A percentile compares a stretch with the other conserved stretches of the same genome.
Conservation (phyloP, 2,888 invertebrate species). For the Tachina lurida region DNA sequence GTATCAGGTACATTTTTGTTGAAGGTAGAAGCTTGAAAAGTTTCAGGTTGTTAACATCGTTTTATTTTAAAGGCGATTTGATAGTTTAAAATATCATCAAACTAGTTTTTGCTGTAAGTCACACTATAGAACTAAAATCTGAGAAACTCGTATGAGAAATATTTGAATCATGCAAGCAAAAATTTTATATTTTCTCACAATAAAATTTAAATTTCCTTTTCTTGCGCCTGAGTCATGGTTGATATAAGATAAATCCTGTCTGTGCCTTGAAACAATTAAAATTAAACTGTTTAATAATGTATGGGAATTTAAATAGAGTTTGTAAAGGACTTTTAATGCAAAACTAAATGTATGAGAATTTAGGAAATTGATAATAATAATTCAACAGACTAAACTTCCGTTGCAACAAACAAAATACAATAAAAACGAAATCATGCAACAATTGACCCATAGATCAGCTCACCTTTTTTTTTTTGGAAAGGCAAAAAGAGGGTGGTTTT, state of each 20-base stretch:
- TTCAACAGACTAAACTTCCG: constrained; percentile 54
- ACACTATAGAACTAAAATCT: too few relatives aligned
- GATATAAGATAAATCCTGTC: constrained; percentile 24
- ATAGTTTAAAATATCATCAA: too few relatives aligned
- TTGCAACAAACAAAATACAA: background rate
- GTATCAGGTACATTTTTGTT: too few relatives aligned
- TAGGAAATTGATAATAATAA: constrained; percentile 57
- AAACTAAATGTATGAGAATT: constrained; percentile 58
- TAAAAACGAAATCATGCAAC: constrained; percentile 65
- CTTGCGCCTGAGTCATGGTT: constrained; percentile 10
- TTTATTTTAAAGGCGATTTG: too few relatives aligned
- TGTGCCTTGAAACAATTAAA: constrained; percentile 25
- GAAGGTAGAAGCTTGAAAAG: too few relatives aligned
- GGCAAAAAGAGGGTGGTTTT: constrained; percentile 26
- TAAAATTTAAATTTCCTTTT: background rate
- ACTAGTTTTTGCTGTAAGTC: too few relatives aligned
- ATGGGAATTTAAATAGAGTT: constrained; percentile 34
- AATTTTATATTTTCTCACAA: constrained; percentile 17
- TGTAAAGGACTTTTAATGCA: constrained; percentile 40
- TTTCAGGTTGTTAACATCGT: too few relatives aligned
- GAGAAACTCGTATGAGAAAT: background rate
- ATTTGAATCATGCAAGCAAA: background rate
- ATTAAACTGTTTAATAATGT: constrained; percentile 37
- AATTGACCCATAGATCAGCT: constrained; percentile 62
- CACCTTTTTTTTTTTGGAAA: constrained; percentile 10